Percentiles rank a stretch among this genome's conserved stretches.
Evolutionary conservation across 1,140 invertebrate genomes (phyloP).

Genomic region (Cephus cinctus): DNA sequence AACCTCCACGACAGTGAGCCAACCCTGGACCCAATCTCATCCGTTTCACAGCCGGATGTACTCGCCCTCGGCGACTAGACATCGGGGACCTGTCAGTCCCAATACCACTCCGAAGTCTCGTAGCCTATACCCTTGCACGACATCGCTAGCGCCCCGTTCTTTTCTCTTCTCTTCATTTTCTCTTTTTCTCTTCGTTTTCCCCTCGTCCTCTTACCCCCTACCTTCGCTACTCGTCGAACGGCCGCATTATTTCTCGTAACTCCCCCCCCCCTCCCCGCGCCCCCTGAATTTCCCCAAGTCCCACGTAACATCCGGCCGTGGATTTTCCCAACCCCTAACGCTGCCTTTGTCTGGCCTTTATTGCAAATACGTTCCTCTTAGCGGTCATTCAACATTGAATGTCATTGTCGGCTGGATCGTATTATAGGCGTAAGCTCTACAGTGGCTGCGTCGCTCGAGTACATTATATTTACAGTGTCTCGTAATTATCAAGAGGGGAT

Average conservation of each 20-base stretch:
- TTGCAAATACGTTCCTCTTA: constrained; percentile 1
- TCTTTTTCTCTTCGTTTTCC: not conserved
- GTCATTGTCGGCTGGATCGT: not conserved
- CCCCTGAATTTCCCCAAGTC: not conserved
- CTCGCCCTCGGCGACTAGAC: constrained; percentile 1
- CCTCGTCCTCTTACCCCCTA: not conserved
- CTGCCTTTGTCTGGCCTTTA: constrained; percentile 3
- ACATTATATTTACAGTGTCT: not conserved
- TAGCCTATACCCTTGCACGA: too few relatives aligned
- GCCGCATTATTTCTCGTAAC: too few relatives aligned
- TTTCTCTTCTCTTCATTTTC: not conserved
- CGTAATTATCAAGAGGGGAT: not conserved
- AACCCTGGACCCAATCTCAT: too few relatives aligned
- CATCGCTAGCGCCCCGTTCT: too few relatives aligned
- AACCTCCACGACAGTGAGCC: too few relatives aligned
- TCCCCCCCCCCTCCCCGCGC: not conserved
- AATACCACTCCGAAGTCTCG: constrained; percentile 7
- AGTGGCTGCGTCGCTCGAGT: not conserved
- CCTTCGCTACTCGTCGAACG: constrained; percentile 9
- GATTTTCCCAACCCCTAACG: not conserved
- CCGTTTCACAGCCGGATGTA: too few relatives aligned
- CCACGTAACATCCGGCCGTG: not conserved
- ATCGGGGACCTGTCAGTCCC: constrained; percentile 1
- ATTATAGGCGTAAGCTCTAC: not conserved
- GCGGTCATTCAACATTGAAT: not conserved